Base-by-base conservation (phyloP, 2,888 invertebrate genomes). In the Axea sp. region DNA sequence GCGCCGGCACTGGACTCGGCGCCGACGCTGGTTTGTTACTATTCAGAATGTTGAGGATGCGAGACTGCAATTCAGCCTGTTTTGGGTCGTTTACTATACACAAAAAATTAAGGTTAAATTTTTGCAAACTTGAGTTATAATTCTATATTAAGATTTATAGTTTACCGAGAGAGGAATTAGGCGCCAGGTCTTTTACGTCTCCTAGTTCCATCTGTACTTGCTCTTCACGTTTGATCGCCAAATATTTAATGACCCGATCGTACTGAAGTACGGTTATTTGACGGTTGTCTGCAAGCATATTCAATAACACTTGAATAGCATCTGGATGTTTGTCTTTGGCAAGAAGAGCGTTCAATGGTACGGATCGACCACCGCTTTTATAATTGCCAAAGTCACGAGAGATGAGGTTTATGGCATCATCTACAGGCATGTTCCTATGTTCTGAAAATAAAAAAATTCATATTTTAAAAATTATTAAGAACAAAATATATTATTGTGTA, bases 361-460 rank as follows among this genome's bases (percentile, higher is more conserved):
- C 91, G 49, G 90, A 88, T 84, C 90, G 89, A 64, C 89, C 88
- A 11, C 90, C 90, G 59, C 90, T 88, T 86, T 90, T 89, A 82
- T 92, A 92, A 79, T 86, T 89, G 15, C 90, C 90, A 82, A 92
- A 93, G 81, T 95, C 94, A 0, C 93, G 91, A 4, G 92, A 91
- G 19, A 98, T 90, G 73, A 97, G 89, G 76, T 91, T 91, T 65
- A 97, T 89, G 0, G 97, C 96, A 88, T 97, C 97, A 59, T 98
- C 97, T 28, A 97, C 85, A 0, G 97, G 97, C 96, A 98, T 98
- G 88, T 98, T 97, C 79, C 98, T 92, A 88, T 98, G 98, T 85
- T 97, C 98, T 93, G 90, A 76, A 85, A 47, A n/a, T n/a, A 17
- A 81, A 4, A 33, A 31, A 9, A 51, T 49, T 31, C 19, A 26